Conservation (phyloP, 2,888 invertebrate genomes). For the Synergus laeviventris region DNA sequence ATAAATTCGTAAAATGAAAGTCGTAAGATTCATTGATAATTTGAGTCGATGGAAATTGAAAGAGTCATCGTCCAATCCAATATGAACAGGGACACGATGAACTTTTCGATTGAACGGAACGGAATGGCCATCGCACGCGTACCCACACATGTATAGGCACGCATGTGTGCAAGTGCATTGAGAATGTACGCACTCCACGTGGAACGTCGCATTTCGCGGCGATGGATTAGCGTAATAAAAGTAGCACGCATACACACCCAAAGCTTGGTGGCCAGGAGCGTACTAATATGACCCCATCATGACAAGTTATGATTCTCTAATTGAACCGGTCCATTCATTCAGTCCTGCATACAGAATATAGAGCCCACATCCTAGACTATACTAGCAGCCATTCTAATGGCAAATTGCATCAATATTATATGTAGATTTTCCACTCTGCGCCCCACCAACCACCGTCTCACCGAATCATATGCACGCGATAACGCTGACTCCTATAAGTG, state of each 20-base stretch:
- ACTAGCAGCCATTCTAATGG: conserved; percentile 68
- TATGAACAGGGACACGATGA: conserved; percentile 10
- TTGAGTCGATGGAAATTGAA: conserved; percentile 1
- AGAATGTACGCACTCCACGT: conserved; percentile 45
- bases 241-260: conserved; percentile 54
- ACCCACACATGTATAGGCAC: not conserved
- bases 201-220: conserved; percentile 53
- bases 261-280: conserved; percentile 59
- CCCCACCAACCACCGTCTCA: conserved; percentile 11
- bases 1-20: not conserved
- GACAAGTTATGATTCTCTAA: conserved; percentile 74
- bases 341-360: conserved; percentile 68
- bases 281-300: conserved; percentile 72
- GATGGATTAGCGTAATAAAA: conserved; percentile 66
- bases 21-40: conserved; percentile 26
- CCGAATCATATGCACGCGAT: not conserved
- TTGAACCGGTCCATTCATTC: conserved; percentile 73
- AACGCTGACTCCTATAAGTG: not conserved
- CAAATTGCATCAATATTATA: conserved; percentile 73
- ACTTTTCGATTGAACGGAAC: conserved; percentile 10
- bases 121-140: not conserved
- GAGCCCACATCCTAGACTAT: conserved; percentile 69
- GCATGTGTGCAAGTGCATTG: conserved; percentile 2
- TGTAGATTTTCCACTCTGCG: conserved; percentile 65
- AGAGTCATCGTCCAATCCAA: conserved; percentile 12